phyloP scores from a whole-genome alignment of 2,797 vertebrate species.

The Cichlasoma orientale region DNA sequence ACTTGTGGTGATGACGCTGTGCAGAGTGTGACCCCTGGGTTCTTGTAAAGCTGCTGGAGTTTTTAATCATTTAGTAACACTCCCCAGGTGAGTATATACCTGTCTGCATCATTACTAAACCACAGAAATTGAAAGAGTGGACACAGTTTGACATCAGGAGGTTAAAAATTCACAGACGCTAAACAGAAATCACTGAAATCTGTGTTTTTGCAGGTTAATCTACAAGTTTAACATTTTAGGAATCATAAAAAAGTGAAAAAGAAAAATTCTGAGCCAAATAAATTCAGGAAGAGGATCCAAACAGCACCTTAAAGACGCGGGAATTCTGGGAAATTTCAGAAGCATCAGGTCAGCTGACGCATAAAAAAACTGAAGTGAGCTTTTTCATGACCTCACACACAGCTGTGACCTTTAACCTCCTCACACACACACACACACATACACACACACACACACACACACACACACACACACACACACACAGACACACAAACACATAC shows the following conservation, averaged over 20 bases:
- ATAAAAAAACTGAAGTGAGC: slow-evolving; percentile 1
- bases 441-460: neutral
- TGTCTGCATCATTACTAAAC: no score
- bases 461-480: slow-evolving; percentile 1
- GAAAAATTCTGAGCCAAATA: neutral
- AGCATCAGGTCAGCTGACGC: neutral
- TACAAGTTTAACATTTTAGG: no score
- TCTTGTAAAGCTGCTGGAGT: no score
- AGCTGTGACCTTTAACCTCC: neutral
- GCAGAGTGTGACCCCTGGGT: no score
- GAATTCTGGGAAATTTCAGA: neutral
- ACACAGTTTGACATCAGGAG: no score
- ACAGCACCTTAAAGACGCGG: neutral
- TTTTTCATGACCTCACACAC: neutral
- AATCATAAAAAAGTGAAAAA: neutral
- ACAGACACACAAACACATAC: slow-evolving; percentile 12
- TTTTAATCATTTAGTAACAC: no score
- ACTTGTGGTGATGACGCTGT: no score
- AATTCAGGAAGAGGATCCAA: neutral
- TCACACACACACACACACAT: no score
- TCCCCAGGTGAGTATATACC: no score
- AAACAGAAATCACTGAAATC: neutral
- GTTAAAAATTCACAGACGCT: no score
- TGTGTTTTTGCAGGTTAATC: no score
- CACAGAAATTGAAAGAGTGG: no score